These are phyloP conservation scores for Ooceraea biroi DNA, from an alignment of 1,140 invertebrate genomes.

Conservation along the genomic window DNA sequence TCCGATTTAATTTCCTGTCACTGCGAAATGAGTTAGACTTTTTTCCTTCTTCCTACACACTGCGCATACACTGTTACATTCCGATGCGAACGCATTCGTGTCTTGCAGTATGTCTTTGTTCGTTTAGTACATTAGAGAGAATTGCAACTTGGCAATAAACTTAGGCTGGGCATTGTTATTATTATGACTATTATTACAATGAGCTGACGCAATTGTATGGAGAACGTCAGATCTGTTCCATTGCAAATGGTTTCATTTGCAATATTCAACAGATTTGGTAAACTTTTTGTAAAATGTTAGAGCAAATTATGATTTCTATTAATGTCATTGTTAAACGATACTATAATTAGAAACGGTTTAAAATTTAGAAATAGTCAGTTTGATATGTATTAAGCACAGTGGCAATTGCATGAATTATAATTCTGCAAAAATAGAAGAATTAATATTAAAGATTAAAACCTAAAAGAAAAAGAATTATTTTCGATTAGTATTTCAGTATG, in stretches of 20 bases:
- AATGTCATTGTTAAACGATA: neutral
- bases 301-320: neutral
- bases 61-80: conserved; percentile 21
- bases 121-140: conserved; percentile 60
- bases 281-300: neutral
- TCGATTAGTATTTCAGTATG: too few species aligned
- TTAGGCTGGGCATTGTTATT: conserved; percentile 48
- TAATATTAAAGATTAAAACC: neutral
- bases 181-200: conserved; percentile 44
- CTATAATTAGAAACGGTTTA: too few species aligned
- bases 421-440: too few species aligned
- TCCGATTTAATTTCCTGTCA: conserved; percentile 56
- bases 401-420: too few species aligned
- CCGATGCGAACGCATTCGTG: conserved; percentile 35
- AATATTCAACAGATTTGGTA: neutral
- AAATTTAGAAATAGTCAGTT: too few species aligned
- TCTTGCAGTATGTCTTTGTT: conserved; percentile 50
- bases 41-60: neutral
- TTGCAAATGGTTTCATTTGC: neutral
- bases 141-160: conserved; percentile 55
- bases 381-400: too few species aligned
- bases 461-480: neutral
- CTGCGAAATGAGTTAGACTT: neutral
- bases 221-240: conserved; percentile 10
- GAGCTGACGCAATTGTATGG: conserved; percentile 23